These are phyloP conservation scores for Proisotoma minuta DNA, from an alignment of 2,888 invertebrate genomes.

Conservation along the genomic window DNA sequence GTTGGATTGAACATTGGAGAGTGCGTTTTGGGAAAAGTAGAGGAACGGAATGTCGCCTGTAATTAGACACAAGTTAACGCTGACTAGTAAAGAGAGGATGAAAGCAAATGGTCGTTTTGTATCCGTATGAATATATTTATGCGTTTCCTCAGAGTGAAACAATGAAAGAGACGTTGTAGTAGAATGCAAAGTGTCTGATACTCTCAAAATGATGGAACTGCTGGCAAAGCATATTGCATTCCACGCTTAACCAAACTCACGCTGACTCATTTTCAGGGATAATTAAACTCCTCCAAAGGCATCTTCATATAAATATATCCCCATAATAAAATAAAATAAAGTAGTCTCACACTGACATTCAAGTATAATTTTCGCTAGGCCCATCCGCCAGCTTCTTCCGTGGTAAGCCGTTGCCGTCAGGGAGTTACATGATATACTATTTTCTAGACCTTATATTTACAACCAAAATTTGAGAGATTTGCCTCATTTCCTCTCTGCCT, in stretches of 20 bases:
- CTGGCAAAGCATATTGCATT: constrained; percentile 16
- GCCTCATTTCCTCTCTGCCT: neutral
- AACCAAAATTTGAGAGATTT: neutral
- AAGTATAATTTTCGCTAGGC: too few relatives aligned
- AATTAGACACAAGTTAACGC: constrained; percentile 42
- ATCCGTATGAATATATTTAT: constrained; percentile 14
- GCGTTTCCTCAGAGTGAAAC: constrained; percentile 9
- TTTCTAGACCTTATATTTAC: too few relatives aligned
- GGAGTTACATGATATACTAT: too few relatives aligned
- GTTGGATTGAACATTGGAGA: too few relatives aligned
- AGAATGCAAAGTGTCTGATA: neutral
- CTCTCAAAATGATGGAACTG: constrained; percentile 1
- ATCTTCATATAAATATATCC: constrained; percentile 19
- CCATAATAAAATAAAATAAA: constrained; percentile 9
- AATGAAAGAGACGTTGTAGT: neutral
- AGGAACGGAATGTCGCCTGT: constrained; percentile 34
- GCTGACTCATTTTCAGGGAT: constrained; percentile 21
- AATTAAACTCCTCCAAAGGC: constrained; percentile 22
- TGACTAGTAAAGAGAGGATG: constrained; percentile 15
- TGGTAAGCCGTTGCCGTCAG: too few relatives aligned
- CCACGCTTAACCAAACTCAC: constrained; percentile 19
- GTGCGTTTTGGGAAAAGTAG: neutral
- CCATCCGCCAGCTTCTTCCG: too few relatives aligned
- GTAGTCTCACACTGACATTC: neutral
- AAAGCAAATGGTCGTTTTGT: constrained; percentile 12